Evolutionary conservation across 2,113 vertebrate species (phyloP), one percentile per base, ranked within the genome.

Genomic region (Proterorhinus semilunaris): DNA sequence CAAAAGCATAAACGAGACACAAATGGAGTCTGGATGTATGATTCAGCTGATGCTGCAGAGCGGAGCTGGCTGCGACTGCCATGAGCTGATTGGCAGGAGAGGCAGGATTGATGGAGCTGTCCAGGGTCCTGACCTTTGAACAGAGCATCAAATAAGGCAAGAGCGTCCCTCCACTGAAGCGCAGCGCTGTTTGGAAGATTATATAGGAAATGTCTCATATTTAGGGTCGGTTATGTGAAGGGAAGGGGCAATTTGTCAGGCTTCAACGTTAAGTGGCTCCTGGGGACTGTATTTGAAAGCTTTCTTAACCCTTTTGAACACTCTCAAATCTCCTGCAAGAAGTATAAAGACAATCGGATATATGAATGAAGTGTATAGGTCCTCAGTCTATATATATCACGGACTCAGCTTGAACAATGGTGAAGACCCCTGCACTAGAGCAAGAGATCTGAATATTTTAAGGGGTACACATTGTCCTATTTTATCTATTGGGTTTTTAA

Each of bases 101-200:
- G 68, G 50, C 51, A 3, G 50, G n/a, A 54, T 61, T 53, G 76
- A 65, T 64, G 68, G 80, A 78, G 77, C 83, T 86, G 79, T 83
- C 79, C 81, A 61, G 69, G 82, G 85, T 83, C 65, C 74, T 85
- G 87, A 84, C 78, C 86, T 89, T 53, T 78, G 74, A 15, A 72
- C 42, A 66, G 45, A 63, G 1, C 49, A 70, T 46, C 54, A 10
- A 73, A 44, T 5, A 44, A 61, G 78, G 64, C 55, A 66, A 66
- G 68, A 68, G 72, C 52, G 16, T 61, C 42, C 59, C 57, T 53
- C 27, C 55, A 62, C 57, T 27, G 62, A 78, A 53, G 15, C 5
- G 50, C 72, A 74, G 17, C 55, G 66, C 66, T 54, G 10, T 70
- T 49, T 61, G 21, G 73, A 72, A 57, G 21, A 46, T 69, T 79